Conservation (phyloP, 2,888 invertebrate species). For the Altica lythri region DNA sequence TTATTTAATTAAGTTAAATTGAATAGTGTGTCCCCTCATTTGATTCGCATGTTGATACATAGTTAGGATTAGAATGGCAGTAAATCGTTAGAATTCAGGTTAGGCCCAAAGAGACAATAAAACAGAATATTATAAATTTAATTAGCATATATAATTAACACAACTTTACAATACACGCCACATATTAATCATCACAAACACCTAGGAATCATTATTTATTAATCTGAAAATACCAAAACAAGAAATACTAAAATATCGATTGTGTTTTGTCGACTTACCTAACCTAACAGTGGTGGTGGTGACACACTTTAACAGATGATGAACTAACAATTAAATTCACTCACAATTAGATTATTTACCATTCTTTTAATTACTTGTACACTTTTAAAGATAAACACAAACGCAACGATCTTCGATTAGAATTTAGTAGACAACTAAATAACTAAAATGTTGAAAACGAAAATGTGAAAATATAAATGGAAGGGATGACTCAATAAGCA, state of each 20-base stretch:
- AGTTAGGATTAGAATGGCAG: conserved; percentile 16
- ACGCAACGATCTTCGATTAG: neutral
- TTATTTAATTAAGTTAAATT: conserved; percentile 23
- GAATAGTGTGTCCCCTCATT: conserved; percentile 7
- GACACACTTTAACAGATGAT: neutral
- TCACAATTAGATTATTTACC: neutral
- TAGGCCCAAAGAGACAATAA: conserved; percentile 26
- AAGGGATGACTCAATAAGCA: conserved; percentile 18
- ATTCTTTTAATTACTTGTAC: conserved; percentile 1
- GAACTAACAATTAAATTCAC: neutral
- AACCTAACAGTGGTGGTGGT: neutral
- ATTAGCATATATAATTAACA: conserved; percentile 2
- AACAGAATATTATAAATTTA: conserved; percentile 6
- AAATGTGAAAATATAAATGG: conserved; percentile 13
- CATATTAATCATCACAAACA: neutral
- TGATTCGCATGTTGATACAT: conserved; percentile 23
- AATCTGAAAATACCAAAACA: too few species aligned
- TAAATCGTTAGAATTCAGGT: conserved; percentile 35
- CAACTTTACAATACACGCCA: neutral
- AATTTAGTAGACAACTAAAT: neutral
- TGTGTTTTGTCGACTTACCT: neutral
- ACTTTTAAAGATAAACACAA: neutral
- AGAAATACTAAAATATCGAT: neutral
- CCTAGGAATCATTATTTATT: neutral
- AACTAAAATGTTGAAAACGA: conserved; percentile 1